These are phyloP conservation scores for Mamestra configurata DNA, from an alignment of 1,140 invertebrate species.

Conservation along the genomic window DNA sequence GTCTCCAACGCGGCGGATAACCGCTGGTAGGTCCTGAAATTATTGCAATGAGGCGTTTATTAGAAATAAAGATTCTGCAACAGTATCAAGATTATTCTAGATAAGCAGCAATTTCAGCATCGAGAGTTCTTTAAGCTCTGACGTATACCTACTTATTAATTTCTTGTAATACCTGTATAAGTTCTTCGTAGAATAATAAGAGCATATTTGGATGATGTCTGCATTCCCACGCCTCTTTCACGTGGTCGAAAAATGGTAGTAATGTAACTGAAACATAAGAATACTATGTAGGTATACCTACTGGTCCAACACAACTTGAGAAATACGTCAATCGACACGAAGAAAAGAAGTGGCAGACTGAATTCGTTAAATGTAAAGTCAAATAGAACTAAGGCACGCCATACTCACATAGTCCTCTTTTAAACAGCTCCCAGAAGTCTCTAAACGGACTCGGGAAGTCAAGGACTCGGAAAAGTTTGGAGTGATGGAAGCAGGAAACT, in stretches of 20 bases:
- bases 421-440: constrained; percentile 47
- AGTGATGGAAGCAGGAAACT: constrained; percentile 37
- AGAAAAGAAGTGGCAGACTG: too few relatives aligned
- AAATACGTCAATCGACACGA: too few relatives aligned
- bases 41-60: too few relatives aligned
- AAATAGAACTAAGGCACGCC: too few relatives aligned
- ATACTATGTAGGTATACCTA: too few relatives aligned
- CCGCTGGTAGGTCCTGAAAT: constrained; percentile 87
- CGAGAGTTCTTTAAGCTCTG: too few relatives aligned
- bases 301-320: too few relatives aligned
- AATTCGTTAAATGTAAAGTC: too few relatives aligned
- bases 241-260: constrained; percentile 91
- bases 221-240: constrained; percentile 90
- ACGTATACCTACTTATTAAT: too few relatives aligned
- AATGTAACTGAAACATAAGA: constrained; percentile 87
- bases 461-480: background rate
- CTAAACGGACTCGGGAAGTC: constrained; percentile 29
- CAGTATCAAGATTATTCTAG: too few relatives aligned
- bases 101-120: too few relatives aligned
- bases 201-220: constrained; percentile 90
- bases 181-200: constrained; percentile 93
- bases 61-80: too few relatives aligned
- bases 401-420: background rate
- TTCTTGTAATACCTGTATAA: constrained; percentile 85
- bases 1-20: constrained; percentile 87